Percentiles rank a stretch among this genome's conserved stretches.
Evolutionary conservation across 2,888 invertebrate species (phyloP).

Genomic region (Coelinius sp.): DNA sequence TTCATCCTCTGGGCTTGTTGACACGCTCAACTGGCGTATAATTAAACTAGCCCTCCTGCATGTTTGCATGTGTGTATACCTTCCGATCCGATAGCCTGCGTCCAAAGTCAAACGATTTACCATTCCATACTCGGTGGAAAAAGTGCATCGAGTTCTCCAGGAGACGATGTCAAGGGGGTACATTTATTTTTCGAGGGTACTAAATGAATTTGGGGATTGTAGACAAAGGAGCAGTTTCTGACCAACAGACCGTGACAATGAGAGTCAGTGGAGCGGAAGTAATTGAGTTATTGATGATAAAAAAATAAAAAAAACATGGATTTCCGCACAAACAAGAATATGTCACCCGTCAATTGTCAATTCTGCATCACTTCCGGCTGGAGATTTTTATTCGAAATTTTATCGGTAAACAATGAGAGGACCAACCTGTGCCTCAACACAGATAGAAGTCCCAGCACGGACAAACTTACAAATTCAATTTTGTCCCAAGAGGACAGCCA

Average conservation of each 20-base stretch:
- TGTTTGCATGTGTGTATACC: conserved; percentile 41
- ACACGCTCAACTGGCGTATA: conserved; percentile 43
- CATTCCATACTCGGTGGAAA: background rate
- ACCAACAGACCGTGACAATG: background rate
- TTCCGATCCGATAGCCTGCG: conserved; percentile 35
- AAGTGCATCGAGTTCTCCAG: background rate
- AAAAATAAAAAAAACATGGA: background rate
- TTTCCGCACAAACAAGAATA: background rate
- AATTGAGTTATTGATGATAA: background rate
- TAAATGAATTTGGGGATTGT: background rate
- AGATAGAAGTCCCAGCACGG: conserved; percentile 44
- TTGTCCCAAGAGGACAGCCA: conserved; percentile 41
- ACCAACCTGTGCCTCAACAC: background rate
- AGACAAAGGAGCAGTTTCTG: background rate
- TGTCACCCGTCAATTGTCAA: background rate
- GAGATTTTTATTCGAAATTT: background rate
- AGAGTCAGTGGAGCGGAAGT: background rate
- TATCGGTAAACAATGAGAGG: background rate
- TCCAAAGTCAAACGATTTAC: conserved; percentile 38
- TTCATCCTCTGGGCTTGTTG: conserved; percentile 41
- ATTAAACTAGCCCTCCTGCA: conserved; percentile 39
- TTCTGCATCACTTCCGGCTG: background rate
- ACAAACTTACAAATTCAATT: conserved; percentile 60
- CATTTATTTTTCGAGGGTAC: background rate
- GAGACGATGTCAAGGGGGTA: background rate